phyloP scores from a whole-genome alignment of 2,888 invertebrate genomes.

The Digitonthophagus gazella region DNA sequence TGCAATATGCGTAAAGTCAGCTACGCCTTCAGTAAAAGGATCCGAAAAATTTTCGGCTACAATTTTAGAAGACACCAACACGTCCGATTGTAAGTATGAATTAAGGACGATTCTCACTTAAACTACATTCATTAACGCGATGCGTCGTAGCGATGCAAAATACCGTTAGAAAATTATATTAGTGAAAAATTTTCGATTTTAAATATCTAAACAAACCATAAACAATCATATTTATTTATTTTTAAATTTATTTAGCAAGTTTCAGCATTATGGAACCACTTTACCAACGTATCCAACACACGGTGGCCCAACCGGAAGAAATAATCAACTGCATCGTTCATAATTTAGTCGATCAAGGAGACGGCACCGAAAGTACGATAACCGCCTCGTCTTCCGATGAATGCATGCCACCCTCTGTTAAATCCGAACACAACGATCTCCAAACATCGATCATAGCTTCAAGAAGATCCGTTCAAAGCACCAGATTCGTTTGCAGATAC shows the following conservation, averaged over 20 bases:
- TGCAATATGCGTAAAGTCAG: slow-evolving; percentile 56
- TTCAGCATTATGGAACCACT: background rate
- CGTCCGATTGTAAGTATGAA: slow-evolving; percentile 6
- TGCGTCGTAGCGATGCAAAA: too few species aligned
- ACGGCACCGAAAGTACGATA: slow-evolving; percentile 9
- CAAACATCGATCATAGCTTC: background rate
- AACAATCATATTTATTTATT: background rate
- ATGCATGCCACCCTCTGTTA: slow-evolving; percentile 18
- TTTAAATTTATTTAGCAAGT: background rate
- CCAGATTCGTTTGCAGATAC: slow-evolving; percentile 34
- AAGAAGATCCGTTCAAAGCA: slow-evolving; percentile 8
- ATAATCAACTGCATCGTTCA: slow-evolving; percentile 26
- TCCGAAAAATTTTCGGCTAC: background rate
- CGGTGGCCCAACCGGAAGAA: slow-evolving; percentile 28
- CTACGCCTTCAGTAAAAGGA: background rate
- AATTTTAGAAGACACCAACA: slow-evolving; percentile 6
- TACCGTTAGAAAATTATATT: background rate
- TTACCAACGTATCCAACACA: slow-evolving; percentile 17
- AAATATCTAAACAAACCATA: background rate
- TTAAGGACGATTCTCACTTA: background rate
- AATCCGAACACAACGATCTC: slow-evolving; percentile 7
- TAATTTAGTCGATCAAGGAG: slow-evolving; percentile 16
- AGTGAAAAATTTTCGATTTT: background rate
- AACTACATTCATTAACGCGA: too few species aligned
- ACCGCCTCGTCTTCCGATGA: background rate